These are phyloP conservation scores for Osmerus eperlanus DNA, from an alignment of 2,113 vertebrate genomes.

Conservation along the genomic window DNA sequence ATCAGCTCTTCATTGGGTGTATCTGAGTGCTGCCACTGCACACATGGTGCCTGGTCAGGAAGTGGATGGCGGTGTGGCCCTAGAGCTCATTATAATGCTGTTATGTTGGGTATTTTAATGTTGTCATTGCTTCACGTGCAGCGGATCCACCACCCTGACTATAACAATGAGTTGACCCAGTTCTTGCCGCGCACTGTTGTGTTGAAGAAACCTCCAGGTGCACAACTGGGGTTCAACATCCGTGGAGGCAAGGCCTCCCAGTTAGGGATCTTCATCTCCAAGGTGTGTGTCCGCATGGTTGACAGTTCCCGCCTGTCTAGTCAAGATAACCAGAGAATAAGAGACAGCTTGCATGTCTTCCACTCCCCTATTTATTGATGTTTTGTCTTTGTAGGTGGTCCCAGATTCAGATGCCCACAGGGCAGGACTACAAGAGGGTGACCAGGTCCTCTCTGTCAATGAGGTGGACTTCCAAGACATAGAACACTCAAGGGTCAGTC, in stretches of 20 bases:
- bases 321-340: too few relatives aligned
- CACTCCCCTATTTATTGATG: neutral
- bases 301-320: too few relatives aligned
- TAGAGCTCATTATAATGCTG: neutral
- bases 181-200: slow-evolving; percentile 90
- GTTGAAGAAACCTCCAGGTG: slow-evolving; percentile 92
- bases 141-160: slow-evolving; percentile 92
- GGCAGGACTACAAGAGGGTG: slow-evolving; percentile 94
- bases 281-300: slow-evolving; percentile 68
- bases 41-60: too few relatives aligned
- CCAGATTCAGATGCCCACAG: slow-evolving; percentile 93
- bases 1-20: too few relatives aligned
- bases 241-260: slow-evolving; percentile 96
- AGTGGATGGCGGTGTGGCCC: neutral
- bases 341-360: neutral
- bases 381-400: slow-evolving; percentile 78
- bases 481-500: slow-evolving; percentile 90
- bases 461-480: slow-evolving; percentile 99
- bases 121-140: slow-evolving; percentile 48
- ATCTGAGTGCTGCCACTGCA: too few relatives aligned
- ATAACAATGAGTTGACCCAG: slow-evolving; percentile 96
- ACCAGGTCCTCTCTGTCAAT: slow-evolving; percentile 96
- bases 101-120: neutral
- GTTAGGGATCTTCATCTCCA: slow-evolving; percentile 97
- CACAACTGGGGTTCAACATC: slow-evolving; percentile 97